phyloP scores from a whole-genome alignment of 2,113 vertebrate species.

The Maccullochella peelii region DNA sequence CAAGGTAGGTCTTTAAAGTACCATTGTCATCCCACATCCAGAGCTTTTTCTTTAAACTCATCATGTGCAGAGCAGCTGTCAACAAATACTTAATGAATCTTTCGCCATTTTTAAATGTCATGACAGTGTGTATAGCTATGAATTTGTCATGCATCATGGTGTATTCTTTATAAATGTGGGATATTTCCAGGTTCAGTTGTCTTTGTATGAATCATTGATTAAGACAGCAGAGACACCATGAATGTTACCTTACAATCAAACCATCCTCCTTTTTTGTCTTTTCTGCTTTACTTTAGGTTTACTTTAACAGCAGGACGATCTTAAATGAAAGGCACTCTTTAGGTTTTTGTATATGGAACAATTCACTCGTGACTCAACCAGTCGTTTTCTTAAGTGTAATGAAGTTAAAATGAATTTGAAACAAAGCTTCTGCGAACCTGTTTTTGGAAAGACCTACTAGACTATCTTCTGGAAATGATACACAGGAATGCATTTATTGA shows the following conservation, averaged over 20 bases:
- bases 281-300: not conserved
- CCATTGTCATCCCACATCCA: not conserved
- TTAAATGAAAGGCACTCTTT: not conserved
- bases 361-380: not conserved
- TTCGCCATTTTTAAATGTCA: constrained; percentile 28
- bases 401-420: not conserved
- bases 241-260: constrained; percentile 15
- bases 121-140: constrained; percentile 21
- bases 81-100: constrained; percentile 22
- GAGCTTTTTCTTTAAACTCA: not conserved
- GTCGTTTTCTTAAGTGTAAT: not conserved
- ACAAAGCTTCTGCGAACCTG: not conserved
- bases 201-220: constrained; percentile 49
- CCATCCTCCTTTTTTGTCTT: not conserved
- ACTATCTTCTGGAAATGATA: not conserved
- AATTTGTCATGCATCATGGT: constrained; percentile 33
- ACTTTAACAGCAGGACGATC: constrained; percentile 4
- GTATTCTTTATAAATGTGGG: constrained; percentile 50
- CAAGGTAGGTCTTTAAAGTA: constrained; percentile 87
- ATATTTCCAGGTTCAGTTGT: constrained; percentile 49
- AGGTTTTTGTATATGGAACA: not conserved
- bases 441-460: not conserved
- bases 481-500: not conserved
- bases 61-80: constrained; percentile 7
- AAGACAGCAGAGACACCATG: not conserved